Evolutionary conservation across 2,113 vertebrate genomes (phyloP).

Genomic region (Eurypyga helias): DNA sequence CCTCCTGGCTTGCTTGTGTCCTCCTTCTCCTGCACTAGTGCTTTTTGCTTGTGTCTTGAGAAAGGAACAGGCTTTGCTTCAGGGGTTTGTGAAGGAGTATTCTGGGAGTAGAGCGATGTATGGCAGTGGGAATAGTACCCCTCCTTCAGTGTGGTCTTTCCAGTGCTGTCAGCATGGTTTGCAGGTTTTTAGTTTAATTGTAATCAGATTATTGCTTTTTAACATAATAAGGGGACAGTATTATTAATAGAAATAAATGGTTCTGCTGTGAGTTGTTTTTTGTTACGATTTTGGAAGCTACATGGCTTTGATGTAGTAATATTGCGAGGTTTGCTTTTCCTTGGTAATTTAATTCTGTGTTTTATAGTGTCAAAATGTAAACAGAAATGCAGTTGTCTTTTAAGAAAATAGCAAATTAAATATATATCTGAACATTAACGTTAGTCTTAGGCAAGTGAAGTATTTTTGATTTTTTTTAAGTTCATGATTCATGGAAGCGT

Average conservation of each 20-base stretch:
- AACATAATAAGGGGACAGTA: neutral
- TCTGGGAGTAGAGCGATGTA: neutral
- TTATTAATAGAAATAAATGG: neutral
- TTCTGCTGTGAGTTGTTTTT: neutral
- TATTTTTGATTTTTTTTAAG: neutral
- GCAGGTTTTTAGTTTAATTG: neutral
- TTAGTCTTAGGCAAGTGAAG: neutral
- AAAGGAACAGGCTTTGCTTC: neutral
- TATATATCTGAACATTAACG: neutral
- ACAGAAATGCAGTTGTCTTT: neutral
- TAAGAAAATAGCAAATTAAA: neutral
- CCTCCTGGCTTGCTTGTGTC: neutral
- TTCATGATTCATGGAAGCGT: neutral
- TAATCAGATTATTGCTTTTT: neutral
- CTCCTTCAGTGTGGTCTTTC: neutral
- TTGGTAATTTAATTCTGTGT: neutral
- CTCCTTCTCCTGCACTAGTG: neutral
- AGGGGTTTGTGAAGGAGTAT: neutral
- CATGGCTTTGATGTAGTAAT: neutral
- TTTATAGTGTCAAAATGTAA: neutral
- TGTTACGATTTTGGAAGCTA: neutral
- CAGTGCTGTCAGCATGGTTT: neutral
- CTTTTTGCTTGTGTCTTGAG: neutral
- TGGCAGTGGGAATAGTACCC: rapidly evolving
- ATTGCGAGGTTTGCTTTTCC: neutral